These are phyloP conservation scores for Rhamphomyia laevipes DNA, from an alignment of 2,888 invertebrate species.

Conservation along the genomic window DNA sequence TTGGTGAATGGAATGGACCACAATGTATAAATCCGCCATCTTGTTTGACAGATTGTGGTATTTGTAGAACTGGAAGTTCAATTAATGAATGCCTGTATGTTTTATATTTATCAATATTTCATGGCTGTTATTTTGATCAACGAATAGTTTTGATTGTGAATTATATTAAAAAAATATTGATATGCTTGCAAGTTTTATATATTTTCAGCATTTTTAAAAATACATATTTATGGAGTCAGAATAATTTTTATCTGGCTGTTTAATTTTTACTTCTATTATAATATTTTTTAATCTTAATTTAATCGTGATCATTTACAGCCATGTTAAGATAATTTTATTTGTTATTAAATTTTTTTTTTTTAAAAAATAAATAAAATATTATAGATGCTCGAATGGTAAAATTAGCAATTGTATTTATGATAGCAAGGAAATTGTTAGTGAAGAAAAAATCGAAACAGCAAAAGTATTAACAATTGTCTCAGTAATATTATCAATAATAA, in stretches of 20 bases:
- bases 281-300: too few species aligned
- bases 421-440: conserved; percentile 32
- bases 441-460: conserved; percentile 21
- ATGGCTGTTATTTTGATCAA: neutral
- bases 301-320: neutral
- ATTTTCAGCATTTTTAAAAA: neutral
- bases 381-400: conserved; percentile 27
- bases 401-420: conserved; percentile 33
- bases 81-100: conserved; percentile 36
- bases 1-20: conserved; percentile 45
- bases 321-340: neutral
- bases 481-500: conserved; percentile 25
- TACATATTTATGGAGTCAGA: too few species aligned
- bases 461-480: conserved; percentile 29
- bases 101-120: neutral
- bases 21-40: conserved; percentile 41
- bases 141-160: neutral
- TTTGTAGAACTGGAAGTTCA: conserved; percentile 32
- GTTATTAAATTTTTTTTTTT: neutral
- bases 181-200: neutral
- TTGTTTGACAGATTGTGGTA: conserved; percentile 31
- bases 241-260: too few species aligned
- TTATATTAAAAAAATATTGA: neutral
- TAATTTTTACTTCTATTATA: too few species aligned
- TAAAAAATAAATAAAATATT: conserved; percentile 12